Evolutionary conservation across 2,113 vertebrate species (phyloP).

Genomic region (Sorex fumeus): DNA sequence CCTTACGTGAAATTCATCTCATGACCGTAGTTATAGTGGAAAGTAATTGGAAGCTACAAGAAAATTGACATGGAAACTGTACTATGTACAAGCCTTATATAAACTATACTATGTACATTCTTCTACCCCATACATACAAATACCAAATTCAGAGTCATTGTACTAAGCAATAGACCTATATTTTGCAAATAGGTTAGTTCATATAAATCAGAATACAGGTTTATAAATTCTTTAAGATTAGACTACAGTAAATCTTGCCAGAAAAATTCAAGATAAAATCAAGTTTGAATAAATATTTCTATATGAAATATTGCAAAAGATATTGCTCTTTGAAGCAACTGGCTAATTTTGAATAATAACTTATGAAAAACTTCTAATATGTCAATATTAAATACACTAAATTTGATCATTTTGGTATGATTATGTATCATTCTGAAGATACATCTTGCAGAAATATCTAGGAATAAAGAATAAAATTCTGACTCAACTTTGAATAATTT

Average conservation of each 20-base stretch:
- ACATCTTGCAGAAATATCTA: background rate
- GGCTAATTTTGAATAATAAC: background rate
- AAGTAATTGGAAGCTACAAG: background rate
- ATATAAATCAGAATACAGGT: background rate
- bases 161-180: background rate
- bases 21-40: background rate
- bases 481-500: background rate
- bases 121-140: background rate
- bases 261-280: too few species aligned
- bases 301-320: background rate
- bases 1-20: background rate
- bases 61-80: too few species aligned
- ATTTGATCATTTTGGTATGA: background rate
- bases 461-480: constrained; percentile 1
- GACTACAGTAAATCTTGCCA: background rate
- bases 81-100: too few species aligned
- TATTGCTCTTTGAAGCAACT: background rate
- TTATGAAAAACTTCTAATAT: background rate
- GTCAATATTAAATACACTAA: background rate
- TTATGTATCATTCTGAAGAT: background rate
- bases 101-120: background rate
- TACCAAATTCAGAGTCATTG: background rate
- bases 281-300: background rate
- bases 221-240: background rate
- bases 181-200: background rate